Base-by-base conservation (phyloP, 2,797 vertebrate genomes). In the Apodemus agrarius region DNA sequence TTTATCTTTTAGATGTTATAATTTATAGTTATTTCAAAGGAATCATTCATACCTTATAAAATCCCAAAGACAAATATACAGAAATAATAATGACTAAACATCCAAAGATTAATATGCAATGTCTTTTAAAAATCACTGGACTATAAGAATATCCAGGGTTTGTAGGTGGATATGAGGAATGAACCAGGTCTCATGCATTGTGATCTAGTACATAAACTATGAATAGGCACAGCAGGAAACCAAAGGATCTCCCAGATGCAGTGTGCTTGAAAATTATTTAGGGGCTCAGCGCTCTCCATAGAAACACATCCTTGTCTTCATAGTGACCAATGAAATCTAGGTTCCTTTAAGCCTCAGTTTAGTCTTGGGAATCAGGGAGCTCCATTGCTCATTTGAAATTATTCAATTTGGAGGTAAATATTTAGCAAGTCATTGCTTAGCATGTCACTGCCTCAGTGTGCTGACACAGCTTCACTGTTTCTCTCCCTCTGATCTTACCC, bases 231-330 rank as follows among this genome's bases (percentile, higher is more conserved):
- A 86, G 21, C 21, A 67, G 31, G 5, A 24, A 67, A 29, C 43
- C 24, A 86, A 52, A 13, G 11, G 19, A n/a, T n/a, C 12, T 22
- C 43, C 12, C 61, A 49, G 9, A 67, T 22, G 14, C 17, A 40
- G n/a, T 54, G 46, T 92, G 43, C 4, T 67, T 76, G 24, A 57
- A 57, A 31, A n/a, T 43, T 31, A 75, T 26, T 29, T 52, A 19
- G n/a, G 24, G 13, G 2, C 8, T 21, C n/a, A 12, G 24, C 0
- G 4, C 13, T 46, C 8, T 5, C 24, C 2, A 0, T 80, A 19
- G 49, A 21, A n/a, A 22, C 49, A 11, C 78, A 61, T 61, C 4
- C 22, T 61, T 59, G 59, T 59, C 59, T 21, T 59, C 59, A 24
- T 2, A 61, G 43, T 43, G 40, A 31, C 29, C 16, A 84, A 31